phyloP scores from a whole-genome alignment of 2,888 invertebrate genomes.

The Hoplodrina blanda region DNA sequence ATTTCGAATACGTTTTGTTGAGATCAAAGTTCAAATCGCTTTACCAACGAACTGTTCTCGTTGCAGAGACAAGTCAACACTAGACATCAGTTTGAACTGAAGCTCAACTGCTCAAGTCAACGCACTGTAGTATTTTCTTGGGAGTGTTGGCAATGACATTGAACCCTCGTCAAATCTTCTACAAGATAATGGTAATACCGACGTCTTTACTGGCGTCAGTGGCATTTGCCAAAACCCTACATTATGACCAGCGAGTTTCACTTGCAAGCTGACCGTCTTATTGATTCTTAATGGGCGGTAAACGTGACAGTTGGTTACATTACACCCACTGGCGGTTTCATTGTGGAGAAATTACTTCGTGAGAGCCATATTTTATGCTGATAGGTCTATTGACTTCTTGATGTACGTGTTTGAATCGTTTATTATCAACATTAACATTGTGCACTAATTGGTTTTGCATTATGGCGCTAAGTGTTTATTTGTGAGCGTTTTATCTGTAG shows the following conservation, averaged over 20 bases:
- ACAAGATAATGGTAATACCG: constrained; percentile 73
- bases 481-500: constrained; percentile 14
- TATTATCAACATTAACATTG: constrained; percentile 41
- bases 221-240: constrained; percentile 68
- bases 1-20: constrained; percentile 60
- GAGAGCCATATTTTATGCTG: constrained; percentile 59
- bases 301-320: constrained; percentile 57
- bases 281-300: constrained; percentile 64
- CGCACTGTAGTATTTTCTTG: constrained; percentile 71
- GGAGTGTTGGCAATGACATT: constrained; percentile 61
- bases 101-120: constrained; percentile 70
- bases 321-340: constrained; percentile 52
- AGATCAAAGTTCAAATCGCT: constrained; percentile 71
- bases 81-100: constrained; percentile 43
- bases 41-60: constrained; percentile 53
- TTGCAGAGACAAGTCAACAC: constrained; percentile 62
- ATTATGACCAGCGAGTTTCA: constrained; percentile 57
- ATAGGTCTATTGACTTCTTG: constrained; percentile 55
- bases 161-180: constrained; percentile 75
- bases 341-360: constrained; percentile 55
- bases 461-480: constrained; percentile 20
- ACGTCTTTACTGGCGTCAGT: constrained; percentile 80
- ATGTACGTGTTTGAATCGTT: constrained; percentile 34
- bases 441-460: constrained; percentile 36
- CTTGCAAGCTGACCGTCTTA: constrained; percentile 48